Base-by-base conservation (phyloP, 2,797 vertebrate species). In the Astyanax mexicanus region DNA sequence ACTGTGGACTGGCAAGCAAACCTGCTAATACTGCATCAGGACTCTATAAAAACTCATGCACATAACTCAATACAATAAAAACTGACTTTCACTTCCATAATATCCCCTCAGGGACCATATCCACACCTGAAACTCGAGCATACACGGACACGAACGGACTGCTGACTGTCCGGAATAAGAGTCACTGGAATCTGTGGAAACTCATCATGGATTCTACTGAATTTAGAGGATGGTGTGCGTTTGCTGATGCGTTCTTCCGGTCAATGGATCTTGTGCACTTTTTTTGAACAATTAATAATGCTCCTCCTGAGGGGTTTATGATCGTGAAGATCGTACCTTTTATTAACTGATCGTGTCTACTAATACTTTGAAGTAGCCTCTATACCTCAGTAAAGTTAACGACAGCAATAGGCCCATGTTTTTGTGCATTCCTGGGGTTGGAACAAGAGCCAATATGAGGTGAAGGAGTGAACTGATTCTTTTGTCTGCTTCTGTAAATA, bases 401-500 rank as follows among this genome's bases (percentile, higher is more conserved):
- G 70, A 87, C 88, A 90, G 91, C 91, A 92, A 92, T 92, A 92
- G 89, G 82, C 81, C 89, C 45, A 84, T 78, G 84, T 81, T 60
- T 86, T 84, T 81, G 85, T 80, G 70, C 55, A 64, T 78, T 78
- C 49, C 70, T 79, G 77, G 45, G 85, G 85, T 85, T 83, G 85
- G 81, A 91, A 90, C 35, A 70, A 84, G 90, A 92, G 91, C 91
- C 90, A 89, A 85, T 85, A 84, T 84, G 85, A 90, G 89, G 90
- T 91, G 88, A 89, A 92, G 81, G 84, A 90, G 84, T 81, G 60
- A 80, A 88, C 78, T 77, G 77, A 78, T 85, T 77, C 81, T 89
- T 90, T 89, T 89, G 87, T 91, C 86, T 87, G 91, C 84, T 86
- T 85, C 85, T 94, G 91, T 93, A 91, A 86, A 93, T 93, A 83